These are phyloP conservation scores for Acanthoscelides obtectus DNA, from an alignment of 2,888 invertebrate species.

Conservation along the genomic window DNA sequence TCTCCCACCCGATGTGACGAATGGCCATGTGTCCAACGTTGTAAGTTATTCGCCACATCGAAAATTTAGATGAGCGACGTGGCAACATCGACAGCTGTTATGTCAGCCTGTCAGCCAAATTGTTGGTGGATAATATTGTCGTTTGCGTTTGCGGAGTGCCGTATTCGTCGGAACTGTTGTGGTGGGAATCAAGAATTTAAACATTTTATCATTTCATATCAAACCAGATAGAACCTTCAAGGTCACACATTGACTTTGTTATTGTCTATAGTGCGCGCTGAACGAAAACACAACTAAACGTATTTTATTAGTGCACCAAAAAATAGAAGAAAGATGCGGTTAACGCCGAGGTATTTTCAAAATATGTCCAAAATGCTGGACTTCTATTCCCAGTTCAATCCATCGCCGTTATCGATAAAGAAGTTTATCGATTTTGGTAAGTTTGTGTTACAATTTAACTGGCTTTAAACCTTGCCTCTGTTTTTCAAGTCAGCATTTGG, in stretches of 20 bases:
- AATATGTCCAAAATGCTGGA: constrained; percentile 84
- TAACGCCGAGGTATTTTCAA: constrained; percentile 59
- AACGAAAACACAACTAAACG: not conserved
- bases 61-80: not conserved
- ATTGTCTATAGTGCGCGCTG: not conserved
- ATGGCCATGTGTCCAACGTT: too few relatives aligned
- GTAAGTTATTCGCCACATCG: too few relatives aligned
- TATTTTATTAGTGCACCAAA: not conserved
- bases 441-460: constrained; percentile 40
- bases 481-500: not conserved
- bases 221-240: not conserved
- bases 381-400: constrained; percentile 92
- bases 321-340: constrained; percentile 52
- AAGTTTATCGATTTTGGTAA: constrained; percentile 98
- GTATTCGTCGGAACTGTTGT: too few relatives aligned
- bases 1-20: too few relatives aligned
- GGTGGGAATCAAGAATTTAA: not conserved
- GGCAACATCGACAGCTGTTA: not conserved
- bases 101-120: too few relatives aligned
- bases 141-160: too few relatives aligned
- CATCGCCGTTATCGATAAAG: constrained; percentile 90
- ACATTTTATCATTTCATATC: not conserved
- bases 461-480: not conserved
- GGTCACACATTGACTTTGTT: not conserved
- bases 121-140: too few relatives aligned